phyloP scores from a whole-genome alignment of 2,113 vertebrate species.

The Naja naja region DNA sequence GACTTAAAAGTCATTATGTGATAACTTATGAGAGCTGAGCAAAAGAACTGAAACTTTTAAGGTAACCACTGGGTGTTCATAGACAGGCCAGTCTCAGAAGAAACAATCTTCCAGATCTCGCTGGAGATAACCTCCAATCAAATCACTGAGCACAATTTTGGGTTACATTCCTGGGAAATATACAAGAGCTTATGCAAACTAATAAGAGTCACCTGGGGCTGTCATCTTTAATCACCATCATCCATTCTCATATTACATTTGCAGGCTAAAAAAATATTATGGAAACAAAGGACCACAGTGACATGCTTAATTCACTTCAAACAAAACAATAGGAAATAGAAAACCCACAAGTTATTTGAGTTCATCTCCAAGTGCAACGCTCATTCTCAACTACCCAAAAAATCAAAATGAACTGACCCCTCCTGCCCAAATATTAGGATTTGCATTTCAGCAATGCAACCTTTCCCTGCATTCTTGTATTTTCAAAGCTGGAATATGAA shows the following conservation, averaged over 20 bases:
- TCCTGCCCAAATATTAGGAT: background rate
- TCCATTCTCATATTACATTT: constrained; percentile 21
- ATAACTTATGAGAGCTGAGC: background rate
- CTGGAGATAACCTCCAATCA: background rate
- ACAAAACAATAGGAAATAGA: background rate
- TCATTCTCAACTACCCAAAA: background rate
- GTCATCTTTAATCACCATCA: constrained; percentile 40
- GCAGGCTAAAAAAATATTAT: background rate
- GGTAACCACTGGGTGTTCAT: background rate
- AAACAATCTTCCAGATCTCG: background rate
- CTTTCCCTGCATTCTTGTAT: background rate
- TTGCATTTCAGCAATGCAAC: background rate
- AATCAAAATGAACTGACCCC: background rate
- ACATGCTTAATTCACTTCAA: constrained; percentile 1
- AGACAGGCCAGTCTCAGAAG: background rate
- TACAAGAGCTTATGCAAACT: background rate
- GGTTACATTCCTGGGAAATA: background rate
- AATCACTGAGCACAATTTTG: background rate
- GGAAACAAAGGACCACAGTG: background rate
- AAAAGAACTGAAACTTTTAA: background rate
- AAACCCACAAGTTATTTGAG: background rate
- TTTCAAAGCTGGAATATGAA: background rate
- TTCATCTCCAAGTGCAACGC: background rate
- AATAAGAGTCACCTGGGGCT: constrained; percentile 16
- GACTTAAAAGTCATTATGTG: background rate